These are phyloP conservation scores for Melitaea athalia DNA, from an alignment of 2,888 invertebrate species.

Conservation along the genomic window DNA sequence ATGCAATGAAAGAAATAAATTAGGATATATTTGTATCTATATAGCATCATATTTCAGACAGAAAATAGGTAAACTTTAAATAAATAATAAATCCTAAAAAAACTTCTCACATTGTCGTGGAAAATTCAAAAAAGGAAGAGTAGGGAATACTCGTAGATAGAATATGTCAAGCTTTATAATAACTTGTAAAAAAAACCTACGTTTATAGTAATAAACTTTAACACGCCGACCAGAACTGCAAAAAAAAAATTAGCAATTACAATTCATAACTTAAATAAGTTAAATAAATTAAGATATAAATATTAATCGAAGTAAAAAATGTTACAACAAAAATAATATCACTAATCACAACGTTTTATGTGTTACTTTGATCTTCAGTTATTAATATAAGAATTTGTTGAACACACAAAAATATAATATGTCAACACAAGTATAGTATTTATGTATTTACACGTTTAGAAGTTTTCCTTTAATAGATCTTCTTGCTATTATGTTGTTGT, in stretches of 20 bases:
- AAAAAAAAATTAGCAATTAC: conserved; percentile 52
- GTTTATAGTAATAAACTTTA: conserved; percentile 42
- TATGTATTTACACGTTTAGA: background rate
- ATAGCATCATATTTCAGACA: too few species aligned
- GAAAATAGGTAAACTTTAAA: too few species aligned
- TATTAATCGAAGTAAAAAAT: conserved; percentile 38
- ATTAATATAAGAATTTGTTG: background rate
- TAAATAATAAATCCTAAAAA: too few species aligned
- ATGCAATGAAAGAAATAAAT: too few species aligned
- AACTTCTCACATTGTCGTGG: too few species aligned
- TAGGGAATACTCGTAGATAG: too few species aligned
- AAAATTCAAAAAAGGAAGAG: too few species aligned
- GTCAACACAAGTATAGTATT: too few species aligned
- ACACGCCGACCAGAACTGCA: conserved; percentile 54
- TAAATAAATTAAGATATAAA: conserved; percentile 48
- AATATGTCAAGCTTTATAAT: too few species aligned
- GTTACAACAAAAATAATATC: background rate
- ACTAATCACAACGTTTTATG: background rate
- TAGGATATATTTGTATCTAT: too few species aligned
- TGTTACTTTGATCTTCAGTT: background rate
- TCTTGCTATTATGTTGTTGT: conserved; percentile 47
- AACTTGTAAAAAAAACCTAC: too few species aligned
- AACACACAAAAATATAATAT: too few species aligned
- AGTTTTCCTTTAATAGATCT: background rate
- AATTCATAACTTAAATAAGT: conserved; percentile 42